Evolutionary conservation across 1,140 invertebrate species (phyloP), one percentile per base, ranked within the genome.

Genomic region (Scaptomyza hsui): DNA sequence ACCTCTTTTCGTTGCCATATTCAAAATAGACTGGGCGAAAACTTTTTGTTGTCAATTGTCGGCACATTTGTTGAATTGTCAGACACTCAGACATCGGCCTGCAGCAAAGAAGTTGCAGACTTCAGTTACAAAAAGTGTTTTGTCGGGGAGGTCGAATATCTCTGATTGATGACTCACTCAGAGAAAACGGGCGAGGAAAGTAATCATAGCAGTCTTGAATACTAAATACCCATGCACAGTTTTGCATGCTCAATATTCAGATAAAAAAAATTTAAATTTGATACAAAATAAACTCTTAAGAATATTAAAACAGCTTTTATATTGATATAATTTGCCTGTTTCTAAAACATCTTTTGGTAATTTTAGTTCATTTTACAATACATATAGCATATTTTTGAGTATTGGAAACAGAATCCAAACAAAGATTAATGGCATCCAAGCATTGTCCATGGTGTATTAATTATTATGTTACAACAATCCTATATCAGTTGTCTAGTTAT

Each of bases 1-100:
- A 29, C 26, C 26, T 7, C 26, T 29, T 29, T 29, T 9, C 26
- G 1, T 29, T 29, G 26, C 26, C 24, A 29, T 67, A 76, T 86
- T 75, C 60, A 76, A 86, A 86, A 83, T 80, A 83, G 77, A 80
- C 62, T 83, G 63, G 63, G 81, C 63, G 55, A 73, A 70, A 69
- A 83, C 59, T 69, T 29, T 86, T 29, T 86, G 72, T 85, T 48
- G 74, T 69, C 73, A 62, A 67, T 65, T 79, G 76, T 71, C 72
- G 75, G 72, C 75, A 44, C 61, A 80, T 80, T 76, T 78, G 76
- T 65, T 49, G 26, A 80, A 86, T 65, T 62, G 63, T 21, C 52
- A 61, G 61, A 45, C 77, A 63, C 18, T 32, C 37, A 32, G 51
- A 55, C 45, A 65, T 16, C 10, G 15, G 18, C 7, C 37, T 41